phyloP scores from a whole-genome alignment of 2,888 invertebrate species.

The Drosophila ezoana region DNA sequence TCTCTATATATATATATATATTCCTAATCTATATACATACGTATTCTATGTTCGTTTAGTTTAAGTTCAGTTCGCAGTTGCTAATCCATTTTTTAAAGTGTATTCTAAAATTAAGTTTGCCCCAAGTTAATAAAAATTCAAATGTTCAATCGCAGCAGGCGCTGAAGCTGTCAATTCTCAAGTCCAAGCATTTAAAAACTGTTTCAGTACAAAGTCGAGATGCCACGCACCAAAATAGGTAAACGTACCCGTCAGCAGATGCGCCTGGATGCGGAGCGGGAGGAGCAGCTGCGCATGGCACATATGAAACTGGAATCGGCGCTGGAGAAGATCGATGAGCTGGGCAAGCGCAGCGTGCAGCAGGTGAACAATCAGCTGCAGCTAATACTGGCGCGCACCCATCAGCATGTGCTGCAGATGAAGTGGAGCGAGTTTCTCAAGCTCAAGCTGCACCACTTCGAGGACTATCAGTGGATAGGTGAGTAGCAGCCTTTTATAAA shows the following conservation, averaged over 20 bases:
- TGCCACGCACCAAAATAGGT: constrained; percentile 82
- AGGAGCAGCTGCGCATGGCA: constrained; percentile 74
- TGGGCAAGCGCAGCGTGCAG: constrained; percentile 36
- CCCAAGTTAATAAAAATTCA: constrained; percentile 37
- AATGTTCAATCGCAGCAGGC: constrained; percentile 34
- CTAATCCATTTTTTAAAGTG: constrained; percentile 20
- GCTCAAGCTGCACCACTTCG: constrained; percentile 41
- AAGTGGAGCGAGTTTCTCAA: constrained; percentile 70
- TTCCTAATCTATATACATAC: constrained; percentile 23
- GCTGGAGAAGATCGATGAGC: constrained; percentile 64
- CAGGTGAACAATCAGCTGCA: constrained; percentile 53
- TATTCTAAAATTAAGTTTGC: constrained; percentile 34
- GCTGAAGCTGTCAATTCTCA: background rate
- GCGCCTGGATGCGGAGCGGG: constrained; percentile 64
- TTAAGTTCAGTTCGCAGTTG: constrained; percentile 28
- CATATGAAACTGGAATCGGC: constrained; percentile 70
- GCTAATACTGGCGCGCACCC: constrained; percentile 50
- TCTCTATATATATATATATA: constrained; percentile 12
- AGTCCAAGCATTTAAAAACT: background rate
- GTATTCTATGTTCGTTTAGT: constrained; percentile 33
- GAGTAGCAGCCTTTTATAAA: background rate
- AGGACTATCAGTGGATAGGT: constrained; percentile 23
- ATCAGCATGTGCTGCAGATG: constrained; percentile 70
- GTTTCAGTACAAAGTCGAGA: constrained; percentile 32
- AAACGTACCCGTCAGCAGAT: constrained; percentile 76